Percentiles rank a stretch among this genome's conserved stretches.
Evolutionary conservation across 2,888 invertebrate genomes (phyloP).

Genomic region (Drosophila vallismaia): DNA sequence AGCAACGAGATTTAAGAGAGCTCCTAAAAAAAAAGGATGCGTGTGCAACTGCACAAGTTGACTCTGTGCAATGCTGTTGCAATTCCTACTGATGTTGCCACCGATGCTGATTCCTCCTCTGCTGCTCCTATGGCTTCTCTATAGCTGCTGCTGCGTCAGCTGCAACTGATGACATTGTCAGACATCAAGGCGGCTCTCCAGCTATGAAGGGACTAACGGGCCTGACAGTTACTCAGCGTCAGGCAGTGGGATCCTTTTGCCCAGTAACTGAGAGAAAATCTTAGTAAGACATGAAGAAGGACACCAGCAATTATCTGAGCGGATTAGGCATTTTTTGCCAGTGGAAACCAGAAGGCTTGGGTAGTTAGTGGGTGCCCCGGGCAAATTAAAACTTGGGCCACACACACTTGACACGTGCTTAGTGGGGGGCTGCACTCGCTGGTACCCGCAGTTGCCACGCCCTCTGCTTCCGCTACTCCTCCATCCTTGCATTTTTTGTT

Average conservation of each 20-base stretch:
- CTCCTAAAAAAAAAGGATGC: conserved; percentile 18
- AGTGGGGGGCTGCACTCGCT: conserved; percentile 41
- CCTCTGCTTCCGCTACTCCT: background rate
- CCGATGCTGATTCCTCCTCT: conserved; percentile 24
- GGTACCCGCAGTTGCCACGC: background rate
- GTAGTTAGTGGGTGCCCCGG: conserved; percentile 33
- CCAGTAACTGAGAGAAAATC: conserved; percentile 1
- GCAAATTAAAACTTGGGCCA: conserved; percentile 78
- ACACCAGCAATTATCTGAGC: no score
- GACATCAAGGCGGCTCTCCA: conserved; percentile 63
- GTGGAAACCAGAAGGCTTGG: background rate
- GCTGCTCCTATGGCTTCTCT: conserved; percentile 11
- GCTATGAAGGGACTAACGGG: conserved; percentile 68
- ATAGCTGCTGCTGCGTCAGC: conserved; percentile 70
- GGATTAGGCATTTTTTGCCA: background rate
- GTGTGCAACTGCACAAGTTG: conserved; percentile 43
- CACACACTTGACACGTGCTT: conserved; percentile 79
- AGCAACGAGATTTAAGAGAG: conserved; percentile 31
- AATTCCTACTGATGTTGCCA: conserved; percentile 14
- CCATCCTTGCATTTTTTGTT: conserved; percentile 7
- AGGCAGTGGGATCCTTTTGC: conserved; percentile 46
- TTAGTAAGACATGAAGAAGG: background rate
- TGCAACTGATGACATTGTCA: conserved; percentile 80
- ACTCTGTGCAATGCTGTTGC: conserved; percentile 28
- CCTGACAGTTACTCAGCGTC: conserved; percentile 79